Base-by-base conservation (phyloP, 2,888 invertebrate genomes). In the Papilio demoleus region DNA sequence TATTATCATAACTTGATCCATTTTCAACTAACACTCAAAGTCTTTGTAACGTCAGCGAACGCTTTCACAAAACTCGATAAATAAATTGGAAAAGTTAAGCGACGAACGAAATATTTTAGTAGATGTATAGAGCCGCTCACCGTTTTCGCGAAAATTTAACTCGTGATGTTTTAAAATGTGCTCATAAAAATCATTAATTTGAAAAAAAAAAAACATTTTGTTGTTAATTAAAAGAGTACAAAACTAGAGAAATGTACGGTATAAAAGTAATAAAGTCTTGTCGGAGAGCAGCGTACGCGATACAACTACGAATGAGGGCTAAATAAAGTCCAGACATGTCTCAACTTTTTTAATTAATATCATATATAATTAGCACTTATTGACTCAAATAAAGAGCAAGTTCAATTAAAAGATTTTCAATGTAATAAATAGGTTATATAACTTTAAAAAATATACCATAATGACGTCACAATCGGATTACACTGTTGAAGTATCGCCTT, bases 331-430 rank as follows among this genome's bases (percentile, higher is more conserved):
- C 56, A 62, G 62, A 67, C 56, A n/a, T 27, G n/a, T 53, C 53
- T 53, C n/a, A 34, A 62, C 42, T 56, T 56, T 67, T 62, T 67
- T 67, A 67, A 67, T 62, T 61, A 61, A 53, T 22, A 62, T 56
- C 40, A 31, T 62, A 9, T 59, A 31, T 58, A 45, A 47, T 66
- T 59, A 47, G 19, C 3, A 53, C 24, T 50, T 53, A n/a, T 12
- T 2, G 6, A 27, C 27, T 53, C n/a, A 27, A 53, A 8, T n/a
- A 53, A 27, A 19, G 8, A 22, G 22, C 11, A 22, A 1, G 14
- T 50, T 24, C 14, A 50, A 27, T 27, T 27, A n/a, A 50, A 27
- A 50, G 12, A 3, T 12, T 45, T 45, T 4, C 4, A 24, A 47
- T n/a, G 24, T 14, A 19, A 19, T 19, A 19, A 19, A 47, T 24